phyloP scores from a whole-genome alignment of 2,113 vertebrate species.

The Dryoscopus gambensis region DNA sequence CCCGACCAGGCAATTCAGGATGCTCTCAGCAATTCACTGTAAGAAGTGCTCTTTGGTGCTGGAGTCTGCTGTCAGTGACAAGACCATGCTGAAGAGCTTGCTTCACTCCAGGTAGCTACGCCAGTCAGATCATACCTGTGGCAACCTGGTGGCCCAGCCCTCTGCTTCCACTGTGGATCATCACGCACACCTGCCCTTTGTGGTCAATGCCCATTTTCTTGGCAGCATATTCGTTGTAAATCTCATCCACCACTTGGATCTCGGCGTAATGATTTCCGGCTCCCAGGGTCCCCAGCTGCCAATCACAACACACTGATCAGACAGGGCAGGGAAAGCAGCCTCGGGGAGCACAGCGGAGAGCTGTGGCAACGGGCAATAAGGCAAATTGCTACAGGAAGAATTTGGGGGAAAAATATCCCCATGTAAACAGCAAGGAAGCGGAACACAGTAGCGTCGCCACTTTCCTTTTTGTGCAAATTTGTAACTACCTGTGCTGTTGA shows the following conservation, averaged over 20 bases:
- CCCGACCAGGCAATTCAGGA: neutral
- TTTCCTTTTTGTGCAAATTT: neutral
- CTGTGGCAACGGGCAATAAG: accelerated
- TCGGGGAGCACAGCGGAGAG: neutral
- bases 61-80: neutral
- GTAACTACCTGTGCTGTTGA: neutral
- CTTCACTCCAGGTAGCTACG: neutral
- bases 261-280: slow-evolving; percentile 97
- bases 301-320: slow-evolving; percentile 15
- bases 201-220: slow-evolving; percentile 99
- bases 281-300: slow-evolving; percentile 91
- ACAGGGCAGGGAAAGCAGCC: neutral
- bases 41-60: neutral
- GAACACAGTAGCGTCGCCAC: neutral
- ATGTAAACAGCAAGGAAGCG: neutral
- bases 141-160: slow-evolving; percentile 97
- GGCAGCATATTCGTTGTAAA: slow-evolving; percentile 94
- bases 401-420: neutral
- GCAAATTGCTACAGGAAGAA: neutral
- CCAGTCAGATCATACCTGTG: slow-evolving; percentile 79
- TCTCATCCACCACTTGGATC: slow-evolving; percentile 98
- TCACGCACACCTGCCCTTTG: slow-evolving; percentile 96
- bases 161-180: slow-evolving; percentile 98
- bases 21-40: neutral
- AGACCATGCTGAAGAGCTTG: neutral